Base-by-base conservation (phyloP, 2,797 vertebrate species). In the Chanos chanos region DNA sequence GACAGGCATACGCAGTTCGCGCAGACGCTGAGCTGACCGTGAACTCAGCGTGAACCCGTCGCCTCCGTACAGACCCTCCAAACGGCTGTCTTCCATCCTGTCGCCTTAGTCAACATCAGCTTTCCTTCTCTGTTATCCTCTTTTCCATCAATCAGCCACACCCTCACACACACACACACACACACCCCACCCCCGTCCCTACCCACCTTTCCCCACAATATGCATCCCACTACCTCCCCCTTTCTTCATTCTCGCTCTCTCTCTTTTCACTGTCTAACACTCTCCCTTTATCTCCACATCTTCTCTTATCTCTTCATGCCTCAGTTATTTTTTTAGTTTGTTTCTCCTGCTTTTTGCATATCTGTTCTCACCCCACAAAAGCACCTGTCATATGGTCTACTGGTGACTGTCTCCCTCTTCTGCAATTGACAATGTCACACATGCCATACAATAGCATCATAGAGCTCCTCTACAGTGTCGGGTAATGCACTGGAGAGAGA, bases 11-110 rank as follows among this genome's bases (percentile, higher is more conserved):
- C 8, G 6, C 34, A 27, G 9, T 4, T 12, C 16, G 30, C 36
- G 55, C 21, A 31, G 48, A 62, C 57, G 58, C 54, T 54, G 34
- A 50, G 21, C n/a, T 54, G 59, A 69, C 71, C 57, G 58, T 69
- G 61, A 69, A 54, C 62, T 48, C 33, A 39, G 22, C 50, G 15
- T 52, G 61, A 68, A 55, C 61, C 48, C 50, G 45, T 21, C 25
- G 30, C 34, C 43, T 9, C 4, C 8, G 18, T 31, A 21, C 55
- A 22, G 61, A 59, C 41, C 36, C 16, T 18, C 34, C 24, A 36
- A 44, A 55, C 10, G 39, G 27, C 56, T 36, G 24, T 34, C 47
- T 50, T 21, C 55, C 5, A 18, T 25, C 21, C 19, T 31, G 56
- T 56, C 50, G 61, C 27, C 18, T 50, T 15, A 45, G 47, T 57